A percentile compares a stretch with the other conserved stretches of the same genome.
Conservation (phyloP, 2,888 invertebrate species). For the Beris chalybata region DNA sequence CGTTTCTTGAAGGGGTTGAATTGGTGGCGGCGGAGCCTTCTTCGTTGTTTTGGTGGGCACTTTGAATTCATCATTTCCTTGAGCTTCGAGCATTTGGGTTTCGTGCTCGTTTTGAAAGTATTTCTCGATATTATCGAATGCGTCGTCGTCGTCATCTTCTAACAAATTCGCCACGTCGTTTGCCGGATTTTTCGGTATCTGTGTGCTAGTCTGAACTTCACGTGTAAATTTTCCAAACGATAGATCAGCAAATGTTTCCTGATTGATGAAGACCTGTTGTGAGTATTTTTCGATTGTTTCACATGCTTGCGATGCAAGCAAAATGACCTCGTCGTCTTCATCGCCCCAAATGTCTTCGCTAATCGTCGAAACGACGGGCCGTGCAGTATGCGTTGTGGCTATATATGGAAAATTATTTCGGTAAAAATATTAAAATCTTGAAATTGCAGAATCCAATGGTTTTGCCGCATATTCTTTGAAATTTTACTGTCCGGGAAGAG, state of each 20-base stretch:
- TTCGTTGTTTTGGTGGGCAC: background rate
- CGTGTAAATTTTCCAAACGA: constrained; percentile 28
- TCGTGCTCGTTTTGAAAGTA: constrained; percentile 25
- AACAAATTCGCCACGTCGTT: constrained; percentile 7
- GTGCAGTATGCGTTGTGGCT: background rate
- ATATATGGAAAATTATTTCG: too few relatives aligned
- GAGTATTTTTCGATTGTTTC: constrained; percentile 33
- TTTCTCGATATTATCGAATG: constrained; percentile 31
- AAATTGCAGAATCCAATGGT: too few relatives aligned
- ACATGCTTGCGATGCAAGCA: constrained; percentile 38
- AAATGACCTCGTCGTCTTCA: constrained; percentile 40
- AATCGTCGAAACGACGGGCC: background rate
- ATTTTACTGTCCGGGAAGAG: too few relatives aligned
- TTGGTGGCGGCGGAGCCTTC: background rate
- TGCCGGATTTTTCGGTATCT: constrained; percentile 8
- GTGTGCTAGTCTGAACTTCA: constrained; percentile 33
- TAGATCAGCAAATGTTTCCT: constrained; percentile 12
- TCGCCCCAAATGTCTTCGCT: constrained; percentile 38
- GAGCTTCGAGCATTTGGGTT: constrained; percentile 11
- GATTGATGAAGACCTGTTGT: constrained; percentile 25
- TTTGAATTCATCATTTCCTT: constrained; percentile 4
- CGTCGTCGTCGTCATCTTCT: constrained; percentile 26
- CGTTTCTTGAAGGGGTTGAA: background rate
- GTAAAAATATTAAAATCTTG: too few relatives aligned
- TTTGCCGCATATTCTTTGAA: too few relatives aligned